Evolutionary conservation across 2,888 invertebrate species (phyloP).

Genomic region (Conistra vaccinii): DNA sequence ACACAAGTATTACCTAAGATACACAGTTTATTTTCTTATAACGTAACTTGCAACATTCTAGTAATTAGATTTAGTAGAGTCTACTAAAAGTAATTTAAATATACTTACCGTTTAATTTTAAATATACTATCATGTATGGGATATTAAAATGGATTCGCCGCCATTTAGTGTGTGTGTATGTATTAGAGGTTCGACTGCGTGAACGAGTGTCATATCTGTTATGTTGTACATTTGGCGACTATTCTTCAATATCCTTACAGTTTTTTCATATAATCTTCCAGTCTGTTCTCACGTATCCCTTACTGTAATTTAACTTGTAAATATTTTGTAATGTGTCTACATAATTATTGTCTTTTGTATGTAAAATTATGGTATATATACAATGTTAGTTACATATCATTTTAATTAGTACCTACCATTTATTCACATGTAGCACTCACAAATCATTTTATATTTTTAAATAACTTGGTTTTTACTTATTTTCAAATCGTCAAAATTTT

Average conservation of each 20-base stretch:
- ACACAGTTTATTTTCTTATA: slow-evolving; percentile 48
- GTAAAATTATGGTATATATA: slow-evolving; percentile 62
- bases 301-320: slow-evolving; percentile 64
- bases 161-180: slow-evolving; percentile 37
- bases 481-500: slow-evolving; percentile 53
- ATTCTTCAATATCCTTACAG: slow-evolving; percentile 49
- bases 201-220: slow-evolving; percentile 6
- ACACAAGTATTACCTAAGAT: slow-evolving; percentile 27
- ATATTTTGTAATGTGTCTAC: slow-evolving; percentile 67
- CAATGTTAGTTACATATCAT: slow-evolving; percentile 84
- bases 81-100: slow-evolving; percentile 50
- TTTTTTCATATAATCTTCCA: slow-evolving; percentile 57
- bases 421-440: slow-evolving; percentile 52
- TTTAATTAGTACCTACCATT: slow-evolving; percentile 77
- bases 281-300: slow-evolving; percentile 58
- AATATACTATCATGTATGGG: slow-evolving; percentile 35
- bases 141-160: slow-evolving; percentile 32
- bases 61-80: slow-evolving; percentile 52
- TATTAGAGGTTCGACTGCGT: slow-evolving; percentile 18
- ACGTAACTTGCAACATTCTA: slow-evolving; percentile 62
- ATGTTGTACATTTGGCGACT: slow-evolving; percentile 30
- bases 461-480: slow-evolving; percentile 36
- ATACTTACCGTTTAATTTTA: slow-evolving; percentile 46
- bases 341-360: slow-evolving; percentile 62
- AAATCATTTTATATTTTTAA: slow-evolving; percentile 40